Conservation (phyloP, 2,797 vertebrate species). For the Halcyon leucocephala region DNA sequence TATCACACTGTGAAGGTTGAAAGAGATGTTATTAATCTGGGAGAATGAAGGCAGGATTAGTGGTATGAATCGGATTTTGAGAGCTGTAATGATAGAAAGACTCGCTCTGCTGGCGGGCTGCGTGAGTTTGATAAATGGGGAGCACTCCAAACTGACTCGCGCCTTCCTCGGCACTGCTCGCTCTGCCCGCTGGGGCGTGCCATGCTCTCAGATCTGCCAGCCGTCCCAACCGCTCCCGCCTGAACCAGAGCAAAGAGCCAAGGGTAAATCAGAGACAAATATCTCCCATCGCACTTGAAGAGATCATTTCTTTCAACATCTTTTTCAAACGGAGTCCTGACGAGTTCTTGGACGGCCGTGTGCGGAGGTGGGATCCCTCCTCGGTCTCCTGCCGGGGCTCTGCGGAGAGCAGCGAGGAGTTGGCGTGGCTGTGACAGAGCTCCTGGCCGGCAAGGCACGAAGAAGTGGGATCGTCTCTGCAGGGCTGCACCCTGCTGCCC, state of each 20-base stretch:
- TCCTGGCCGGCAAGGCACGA: not conserved
- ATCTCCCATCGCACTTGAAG: conserved; percentile 83
- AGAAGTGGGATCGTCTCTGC: not conserved
- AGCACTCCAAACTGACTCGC: conserved; percentile 89
- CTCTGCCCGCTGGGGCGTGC: conserved; percentile 89
- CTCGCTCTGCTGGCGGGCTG: conserved; percentile 99
- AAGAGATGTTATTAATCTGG: conserved; percentile 99
- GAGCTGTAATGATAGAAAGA: conserved; percentile 99
- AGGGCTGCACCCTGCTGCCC: not conserved
- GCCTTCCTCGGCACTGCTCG: conserved; percentile 86
- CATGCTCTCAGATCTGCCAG: conserved; percentile 88
- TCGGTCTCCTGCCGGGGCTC: conserved; percentile 2
- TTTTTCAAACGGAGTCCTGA: conserved; percentile 78
- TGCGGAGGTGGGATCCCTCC: conserved; percentile 61
- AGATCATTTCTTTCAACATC: conserved; percentile 85
- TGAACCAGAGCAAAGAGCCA: conserved; percentile 86
- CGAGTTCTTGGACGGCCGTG: conserved; percentile 70
- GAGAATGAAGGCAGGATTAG: conserved; percentile 99
- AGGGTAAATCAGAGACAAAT: conserved; percentile 87
- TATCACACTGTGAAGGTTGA: conserved; percentile 99
- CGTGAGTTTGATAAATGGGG: conserved; percentile 99
- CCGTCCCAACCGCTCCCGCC: conserved; percentile 85
- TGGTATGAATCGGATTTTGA: conserved; percentile 99
- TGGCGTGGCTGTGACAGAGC: not conserved
- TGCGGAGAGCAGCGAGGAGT: not conserved